Conservation (phyloP, 1,140 invertebrate genomes). For the Drosophila tsacasi region DNA sequence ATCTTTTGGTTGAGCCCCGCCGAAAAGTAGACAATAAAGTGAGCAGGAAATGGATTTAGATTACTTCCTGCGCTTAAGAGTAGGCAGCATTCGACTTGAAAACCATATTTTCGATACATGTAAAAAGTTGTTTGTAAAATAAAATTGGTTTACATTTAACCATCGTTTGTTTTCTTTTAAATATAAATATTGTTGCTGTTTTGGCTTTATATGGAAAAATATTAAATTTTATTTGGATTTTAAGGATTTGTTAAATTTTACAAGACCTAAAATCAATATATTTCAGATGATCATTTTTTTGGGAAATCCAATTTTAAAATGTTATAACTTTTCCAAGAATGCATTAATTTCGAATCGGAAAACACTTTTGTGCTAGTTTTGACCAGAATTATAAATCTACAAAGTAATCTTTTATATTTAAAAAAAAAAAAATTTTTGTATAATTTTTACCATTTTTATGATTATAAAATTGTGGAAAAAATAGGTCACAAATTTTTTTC, state of each 20-base stretch:
- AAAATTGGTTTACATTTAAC: neutral
- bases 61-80: neutral
- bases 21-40: slow-evolving; percentile 2
- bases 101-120: neutral
- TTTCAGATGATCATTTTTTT: too few relatives aligned
- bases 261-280: too few relatives aligned
- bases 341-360: too few relatives aligned
- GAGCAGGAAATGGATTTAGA: too few relatives aligned
- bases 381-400: too few relatives aligned
- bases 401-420: too few relatives aligned
- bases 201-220: neutral
- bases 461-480: neutral
- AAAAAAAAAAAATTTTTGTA: too few relatives aligned
- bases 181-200: neutral
- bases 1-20: neutral
- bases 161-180: neutral
- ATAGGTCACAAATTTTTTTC: neutral
- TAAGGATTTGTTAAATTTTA: neutral
- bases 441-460: too few relatives aligned
- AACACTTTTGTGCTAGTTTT: too few relatives aligned
- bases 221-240: neutral
- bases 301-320: too few relatives aligned
- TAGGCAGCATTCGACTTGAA: neutral
- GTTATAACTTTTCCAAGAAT: too few relatives aligned
- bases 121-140: slow-evolving; percentile 6